phyloP scores from a whole-genome alignment of 2,888 invertebrate species.

The Microctonus hyperodae region DNA sequence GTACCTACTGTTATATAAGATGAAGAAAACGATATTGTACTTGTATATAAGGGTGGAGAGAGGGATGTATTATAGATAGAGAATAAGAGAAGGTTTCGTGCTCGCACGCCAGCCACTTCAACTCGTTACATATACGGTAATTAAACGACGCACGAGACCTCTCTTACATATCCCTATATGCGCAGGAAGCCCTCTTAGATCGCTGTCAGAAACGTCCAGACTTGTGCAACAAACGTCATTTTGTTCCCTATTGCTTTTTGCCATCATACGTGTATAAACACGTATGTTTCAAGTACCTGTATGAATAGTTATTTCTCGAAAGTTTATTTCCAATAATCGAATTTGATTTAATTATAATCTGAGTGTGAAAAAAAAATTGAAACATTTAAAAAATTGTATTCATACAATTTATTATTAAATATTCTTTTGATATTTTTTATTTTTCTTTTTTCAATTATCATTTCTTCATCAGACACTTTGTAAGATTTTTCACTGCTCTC shows the following conservation, averaged over 20 bases:
- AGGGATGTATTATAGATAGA: slow-evolving; percentile 11
- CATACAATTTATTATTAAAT: too few species aligned
- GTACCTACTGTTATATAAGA: background rate
- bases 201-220: slow-evolving; percentile 49
- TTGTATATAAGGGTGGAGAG: slow-evolving; percentile 7
- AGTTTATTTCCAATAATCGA: too few species aligned
- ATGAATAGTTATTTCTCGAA: too few species aligned
- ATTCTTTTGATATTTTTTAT: too few species aligned
- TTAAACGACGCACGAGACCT: slow-evolving; percentile 63
- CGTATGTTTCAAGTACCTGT: slow-evolving; percentile 3
- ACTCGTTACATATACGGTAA: slow-evolving; percentile 62
- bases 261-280: slow-evolving; percentile 29
- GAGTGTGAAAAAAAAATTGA: too few species aligned
- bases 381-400: too few species aligned
- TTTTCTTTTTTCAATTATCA: too few species aligned
- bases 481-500: background rate
- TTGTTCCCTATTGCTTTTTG: slow-evolving; percentile 2
- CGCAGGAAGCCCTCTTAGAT: slow-evolving; percentile 40
- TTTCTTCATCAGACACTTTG: too few species aligned
- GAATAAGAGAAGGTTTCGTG: slow-evolving; percentile 53
- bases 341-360: too few species aligned
- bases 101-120: slow-evolving; percentile 59
- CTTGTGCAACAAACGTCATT: slow-evolving; percentile 26
- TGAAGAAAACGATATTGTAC: slow-evolving; percentile 6
- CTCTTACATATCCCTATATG: slow-evolving; percentile 30